phyloP scores from a whole-genome alignment of 1,140 invertebrate genomes.

The Cherax destructor region DNA sequence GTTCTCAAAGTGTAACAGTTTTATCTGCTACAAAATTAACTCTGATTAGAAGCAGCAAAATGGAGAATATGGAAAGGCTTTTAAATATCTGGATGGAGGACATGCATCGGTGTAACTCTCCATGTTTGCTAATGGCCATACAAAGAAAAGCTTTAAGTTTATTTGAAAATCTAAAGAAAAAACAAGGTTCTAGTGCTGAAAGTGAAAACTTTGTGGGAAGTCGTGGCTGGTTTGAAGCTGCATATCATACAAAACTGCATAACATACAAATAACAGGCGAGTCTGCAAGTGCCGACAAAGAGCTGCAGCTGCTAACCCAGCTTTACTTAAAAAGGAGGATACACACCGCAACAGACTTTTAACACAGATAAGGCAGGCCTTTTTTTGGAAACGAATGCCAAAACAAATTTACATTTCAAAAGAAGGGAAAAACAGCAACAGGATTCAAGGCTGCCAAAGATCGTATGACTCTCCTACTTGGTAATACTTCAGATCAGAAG shows the following conservation, averaged over 20 bases:
- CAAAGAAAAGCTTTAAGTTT: too few relatives aligned
- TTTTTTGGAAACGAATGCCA: too few relatives aligned
- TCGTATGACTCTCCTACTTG: not conserved
- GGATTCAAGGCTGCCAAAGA: constrained; percentile 12
- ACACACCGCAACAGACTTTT: too few relatives aligned
- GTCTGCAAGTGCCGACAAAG: not conserved
- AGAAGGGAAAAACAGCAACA: not conserved
- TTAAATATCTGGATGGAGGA: too few relatives aligned
- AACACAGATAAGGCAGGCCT: too few relatives aligned
- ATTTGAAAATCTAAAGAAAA: too few relatives aligned
- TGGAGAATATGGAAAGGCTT: constrained; percentile 4
- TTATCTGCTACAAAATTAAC: too few relatives aligned
- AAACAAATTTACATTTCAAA: not conserved
- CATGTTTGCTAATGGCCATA: too few relatives aligned
- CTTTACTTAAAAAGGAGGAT: not conserved
- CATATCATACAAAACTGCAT: not conserved
- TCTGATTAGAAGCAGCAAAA: not conserved
- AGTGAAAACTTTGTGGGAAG: not conserved
- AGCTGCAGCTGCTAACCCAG: not conserved
- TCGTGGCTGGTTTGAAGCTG: not conserved
- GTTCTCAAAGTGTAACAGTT: too few relatives aligned
- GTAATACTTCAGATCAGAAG: not conserved
- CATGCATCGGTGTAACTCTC: too few relatives aligned
- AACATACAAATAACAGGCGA: too few relatives aligned
- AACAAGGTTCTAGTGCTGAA: too few relatives aligned